phyloP scores from a whole-genome alignment of 2,797 vertebrate genomes.

The Betta splendens region DNA sequence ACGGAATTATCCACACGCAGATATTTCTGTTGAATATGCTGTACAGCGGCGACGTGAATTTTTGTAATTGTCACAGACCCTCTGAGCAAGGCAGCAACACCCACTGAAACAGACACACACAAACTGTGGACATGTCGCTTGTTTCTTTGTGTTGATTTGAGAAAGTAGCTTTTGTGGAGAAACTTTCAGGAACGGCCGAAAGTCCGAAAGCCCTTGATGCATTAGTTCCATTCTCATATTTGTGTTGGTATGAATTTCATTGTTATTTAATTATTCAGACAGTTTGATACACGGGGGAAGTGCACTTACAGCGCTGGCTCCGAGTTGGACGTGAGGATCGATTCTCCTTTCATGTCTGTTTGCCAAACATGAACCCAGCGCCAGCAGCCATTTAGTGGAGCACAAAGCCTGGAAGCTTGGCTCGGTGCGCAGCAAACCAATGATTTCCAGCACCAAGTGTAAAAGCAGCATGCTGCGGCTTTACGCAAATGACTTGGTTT shows the following conservation, averaged over 20 bases:
- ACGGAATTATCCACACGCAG: conserved; percentile 74
- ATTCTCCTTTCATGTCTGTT: conserved; percentile 11
- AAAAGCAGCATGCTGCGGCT: background rate
- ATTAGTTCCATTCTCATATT: background rate
- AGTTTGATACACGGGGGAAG: conserved; percentile 9
- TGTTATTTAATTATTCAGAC: conserved; percentile 15
- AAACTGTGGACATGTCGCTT: conserved; percentile 19
- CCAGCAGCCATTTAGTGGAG: background rate
- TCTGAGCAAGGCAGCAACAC: conserved; percentile 40
- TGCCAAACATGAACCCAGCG: background rate
- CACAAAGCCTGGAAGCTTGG: background rate
- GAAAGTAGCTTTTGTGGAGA: background rate
- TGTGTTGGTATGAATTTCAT: background rate
- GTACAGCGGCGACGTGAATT: conserved; percentile 70
- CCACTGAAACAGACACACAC: conserved; percentile 21
- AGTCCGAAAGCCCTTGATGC: conserved; percentile 10
- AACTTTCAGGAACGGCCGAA: background rate
- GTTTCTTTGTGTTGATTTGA: conserved; percentile 8
- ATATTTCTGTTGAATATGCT: conserved; percentile 77
- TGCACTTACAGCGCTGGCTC: background rate
- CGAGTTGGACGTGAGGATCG: conserved; percentile 3
- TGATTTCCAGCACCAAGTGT: background rate
- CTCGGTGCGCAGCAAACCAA: background rate
- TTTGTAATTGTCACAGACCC: conserved; percentile 61
- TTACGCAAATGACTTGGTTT: background rate